A percentile compares a stretch with the other conserved stretches of the same genome.
Conservation (phyloP, 37 sponge, comb jelly and placozoan species). For the Halisarca cf. caerulea region DNA sequence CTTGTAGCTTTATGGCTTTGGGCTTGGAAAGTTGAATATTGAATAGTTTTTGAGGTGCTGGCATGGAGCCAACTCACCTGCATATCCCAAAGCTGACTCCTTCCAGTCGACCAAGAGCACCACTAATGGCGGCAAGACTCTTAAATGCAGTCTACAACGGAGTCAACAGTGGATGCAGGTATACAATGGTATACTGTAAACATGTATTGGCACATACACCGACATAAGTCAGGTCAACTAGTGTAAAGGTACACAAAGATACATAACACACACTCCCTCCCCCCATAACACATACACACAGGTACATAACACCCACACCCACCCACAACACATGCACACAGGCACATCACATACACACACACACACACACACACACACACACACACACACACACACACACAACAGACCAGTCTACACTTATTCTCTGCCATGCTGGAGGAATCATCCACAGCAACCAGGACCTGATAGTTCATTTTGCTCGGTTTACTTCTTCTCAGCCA, state of each 20-base stretch:
- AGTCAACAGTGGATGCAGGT: no score
- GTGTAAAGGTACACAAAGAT: no score
- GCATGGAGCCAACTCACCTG: slow-evolving; percentile 1
- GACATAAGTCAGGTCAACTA: no score
- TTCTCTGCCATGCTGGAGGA: slow-evolving; percentile 86
- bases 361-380: background rate
- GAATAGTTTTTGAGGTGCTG: background rate
- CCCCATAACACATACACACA: background rate
- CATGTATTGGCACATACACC: no score
- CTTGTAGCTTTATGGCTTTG: no score
- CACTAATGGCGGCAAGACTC: slow-evolving; percentile 85
- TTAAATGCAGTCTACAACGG: slow-evolving; percentile 87
- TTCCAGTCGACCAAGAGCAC: slow-evolving; percentile 82
- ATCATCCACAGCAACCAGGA: slow-evolving; percentile 93
- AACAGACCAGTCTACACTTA: slow-evolving; percentile 64
- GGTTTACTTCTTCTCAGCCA: slow-evolving; percentile 94
- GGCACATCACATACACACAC: no score
- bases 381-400: background rate
- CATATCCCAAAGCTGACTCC: slow-evolving; percentile 88
- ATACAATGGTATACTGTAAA: no score
- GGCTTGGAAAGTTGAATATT: no score
- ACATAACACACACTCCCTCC: background rate
- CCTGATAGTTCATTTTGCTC: slow-evolving; percentile 85
- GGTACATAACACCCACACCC: no score
- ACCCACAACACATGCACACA: no score